phyloP scores from a whole-genome alignment of 1,140 invertebrate species.

The Drepana arcuata region DNA sequence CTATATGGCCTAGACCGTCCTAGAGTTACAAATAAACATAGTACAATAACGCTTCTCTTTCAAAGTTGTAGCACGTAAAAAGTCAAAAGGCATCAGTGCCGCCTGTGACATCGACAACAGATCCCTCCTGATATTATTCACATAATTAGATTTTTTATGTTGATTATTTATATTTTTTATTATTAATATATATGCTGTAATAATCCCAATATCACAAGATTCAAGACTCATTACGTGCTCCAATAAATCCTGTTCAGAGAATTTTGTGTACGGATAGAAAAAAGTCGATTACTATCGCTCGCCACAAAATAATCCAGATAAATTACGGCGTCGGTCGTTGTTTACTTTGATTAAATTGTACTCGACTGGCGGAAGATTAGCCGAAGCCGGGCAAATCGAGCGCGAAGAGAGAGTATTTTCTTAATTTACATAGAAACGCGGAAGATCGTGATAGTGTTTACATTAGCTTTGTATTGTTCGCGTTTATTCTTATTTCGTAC shows the following conservation, averaged over 20 bases:
- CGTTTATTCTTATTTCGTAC: constrained; percentile 24
- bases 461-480: constrained; percentile 32
- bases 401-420: constrained; percentile 59
- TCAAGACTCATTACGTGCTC: constrained; percentile 35
- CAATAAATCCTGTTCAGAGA: constrained; percentile 14
- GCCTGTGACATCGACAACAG: too few relatives aligned
- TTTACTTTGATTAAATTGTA: constrained; percentile 72
- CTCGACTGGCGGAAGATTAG: constrained; percentile 68
- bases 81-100: too few relatives aligned
- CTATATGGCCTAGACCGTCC: too few relatives aligned
- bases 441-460: constrained; percentile 53
- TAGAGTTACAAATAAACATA: too few relatives aligned
- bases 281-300: constrained; percentile 61
- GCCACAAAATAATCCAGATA: constrained; percentile 68
- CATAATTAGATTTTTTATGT: too few relatives aligned
- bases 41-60: too few relatives aligned
- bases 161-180: too few relatives aligned
- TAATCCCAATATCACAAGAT: constrained; percentile 24
- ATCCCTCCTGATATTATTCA: too few relatives aligned
- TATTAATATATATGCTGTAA: neutral
- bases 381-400: constrained; percentile 65
- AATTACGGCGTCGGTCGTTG: constrained; percentile 64
- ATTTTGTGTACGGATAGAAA: constrained; percentile 42
- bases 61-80: too few relatives aligned
- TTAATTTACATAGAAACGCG: constrained; percentile 66